Evolutionary conservation across 2,113 vertebrate species (phyloP), one percentile per base, ranked within the genome.

Genomic region (Pelusios castaneus): DNA sequence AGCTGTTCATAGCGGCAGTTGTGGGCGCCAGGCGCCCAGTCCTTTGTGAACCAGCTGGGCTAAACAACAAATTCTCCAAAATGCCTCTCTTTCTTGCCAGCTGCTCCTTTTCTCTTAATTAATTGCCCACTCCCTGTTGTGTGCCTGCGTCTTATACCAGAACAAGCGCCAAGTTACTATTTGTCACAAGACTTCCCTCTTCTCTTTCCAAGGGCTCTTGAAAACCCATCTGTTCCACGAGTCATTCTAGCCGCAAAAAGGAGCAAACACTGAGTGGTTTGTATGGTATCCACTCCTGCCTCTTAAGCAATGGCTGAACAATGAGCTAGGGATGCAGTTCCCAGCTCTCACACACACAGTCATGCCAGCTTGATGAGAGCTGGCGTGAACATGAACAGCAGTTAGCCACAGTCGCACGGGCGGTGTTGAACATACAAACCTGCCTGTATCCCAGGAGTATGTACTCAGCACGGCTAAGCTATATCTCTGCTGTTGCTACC

Each of bases 1-100:
- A 73, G 52, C 83, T 84, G 80, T 43, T 82, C 52, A 47, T 8
- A 73, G 21, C 10, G 73, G 88, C 49, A 38, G 80, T 34, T 56
- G 88, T 77, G 84, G 80, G n/a, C 80, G 73, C 27, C 3, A 2
- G 0, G 0, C 2, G 1, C 41, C 41, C 7, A 10, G 38, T 41
- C 24, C 73, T 27, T 29, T 14, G 24, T 8, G 13, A 45, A 45
- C 41, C 73, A 76, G 73, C 25, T 29, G 21, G 43, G 27, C 25
- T 43, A 76, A 76, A 24, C 14, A 58, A 87, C 25, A 49, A 60
- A 84, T 31, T 47, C 88, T 89, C 60, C 17, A 78, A 88, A 45
- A 47, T 38, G 11, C 76, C 91, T 78, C 49, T 0, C 1, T 58
- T 41, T n/a, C 22, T 56, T 10, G 43, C 82, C 43, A 54, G 29